Base-by-base conservation (phyloP, 2,797 vertebrate genomes). In the Dicrostonyx torquatus region DNA sequence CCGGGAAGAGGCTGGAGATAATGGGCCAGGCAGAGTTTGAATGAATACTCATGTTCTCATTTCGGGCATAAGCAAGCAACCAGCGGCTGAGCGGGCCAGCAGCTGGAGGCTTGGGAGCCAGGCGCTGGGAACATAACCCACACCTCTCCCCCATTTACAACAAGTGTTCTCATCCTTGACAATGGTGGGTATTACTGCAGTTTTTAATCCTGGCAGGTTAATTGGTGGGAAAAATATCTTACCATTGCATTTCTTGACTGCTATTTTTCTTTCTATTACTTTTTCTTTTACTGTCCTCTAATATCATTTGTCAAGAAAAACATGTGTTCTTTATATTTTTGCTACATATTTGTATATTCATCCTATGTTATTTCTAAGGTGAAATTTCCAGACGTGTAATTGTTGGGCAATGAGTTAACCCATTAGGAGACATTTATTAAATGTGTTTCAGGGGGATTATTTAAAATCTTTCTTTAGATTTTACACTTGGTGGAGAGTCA, bases 241-340 rank as follows among this genome's bases (percentile, higher is more conserved):
- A 85, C 43, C 48, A 75, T 70, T 94, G 34, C 13, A 78, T 84
- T 95, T 96, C 68, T 87, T 90, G 87, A 78, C 17, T 92, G 7
- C 50, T 76, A 70, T 18, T 78, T 88, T 94, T 70, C 4, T 70
- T 68, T 70, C 45, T 43, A 37, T 78, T 94, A 80, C 37, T 96
- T 95, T 94, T 90, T 93, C 50, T 87, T 79, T 88, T 89, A 95
- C 89, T 75, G 75, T 53, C 45, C 29, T 83, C 53, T 93, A n/a
- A 86, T 89, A 80, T 92, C 37, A 84, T 48, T 89, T 96, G 48
- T 64, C 40, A 94, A 84, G 45, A 73, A 79, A 96, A 93, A 94
- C 43, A 14, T 73, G 50, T 60, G 29, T 45, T 87, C 37, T 86
- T 93, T 89, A 66, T 91, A 93, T 91, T 85, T 96, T 91, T 87